Evolutionary conservation across 53 echinoderm and acorn worm species (phyloP).

Genomic region (Henricia sp.): DNA sequence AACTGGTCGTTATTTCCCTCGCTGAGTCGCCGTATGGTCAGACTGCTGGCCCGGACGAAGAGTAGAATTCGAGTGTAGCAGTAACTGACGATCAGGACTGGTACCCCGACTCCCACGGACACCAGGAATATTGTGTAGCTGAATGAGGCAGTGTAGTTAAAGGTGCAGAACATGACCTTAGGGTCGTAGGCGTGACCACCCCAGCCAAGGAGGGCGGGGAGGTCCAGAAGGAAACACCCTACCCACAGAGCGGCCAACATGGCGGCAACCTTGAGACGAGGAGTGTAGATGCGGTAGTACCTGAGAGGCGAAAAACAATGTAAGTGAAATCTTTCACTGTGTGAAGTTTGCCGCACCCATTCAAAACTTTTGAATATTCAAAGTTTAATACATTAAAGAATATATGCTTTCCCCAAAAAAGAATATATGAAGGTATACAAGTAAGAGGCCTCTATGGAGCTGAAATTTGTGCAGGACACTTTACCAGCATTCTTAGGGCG

Average conservation of each 20-base stretch:
- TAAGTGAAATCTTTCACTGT: too few species aligned
- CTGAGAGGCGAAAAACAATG: conserved; percentile 10
- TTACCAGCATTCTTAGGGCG: too few species aligned
- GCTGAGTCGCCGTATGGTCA: conserved; percentile 34
- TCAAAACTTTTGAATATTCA: too few species aligned
- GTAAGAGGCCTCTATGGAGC: too few species aligned
- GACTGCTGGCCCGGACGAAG: conserved; percentile 35
- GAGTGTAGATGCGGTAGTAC: conserved; percentile 53
- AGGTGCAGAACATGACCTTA: conserved; percentile 57
- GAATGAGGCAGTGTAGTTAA: conserved; percentile 34
- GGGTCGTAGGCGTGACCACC: conserved; percentile 48
- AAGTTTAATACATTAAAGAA: too few species aligned
- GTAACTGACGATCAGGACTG: conserved; percentile 22
- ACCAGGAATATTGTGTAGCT: conserved; percentile 55
- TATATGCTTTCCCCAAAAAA: too few species aligned
- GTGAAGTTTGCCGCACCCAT: too few species aligned
- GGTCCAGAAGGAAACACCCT: conserved; percentile 26
- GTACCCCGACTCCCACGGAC: conserved; percentile 32
- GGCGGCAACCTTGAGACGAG: conserved; percentile 1
- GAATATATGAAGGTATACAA: too few species aligned
- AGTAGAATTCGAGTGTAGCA: conserved; percentile 50
- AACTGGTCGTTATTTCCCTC: neutral
- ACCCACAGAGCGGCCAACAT: conserved; percentile 52
- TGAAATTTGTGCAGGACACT: too few species aligned
- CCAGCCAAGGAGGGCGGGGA: conserved; percentile 44